Percentiles rank a stretch among this genome's conserved stretches.
Evolutionary conservation across 2,888 invertebrate genomes (phyloP).

Genomic region (Tuberolachnus salignus): DNA sequence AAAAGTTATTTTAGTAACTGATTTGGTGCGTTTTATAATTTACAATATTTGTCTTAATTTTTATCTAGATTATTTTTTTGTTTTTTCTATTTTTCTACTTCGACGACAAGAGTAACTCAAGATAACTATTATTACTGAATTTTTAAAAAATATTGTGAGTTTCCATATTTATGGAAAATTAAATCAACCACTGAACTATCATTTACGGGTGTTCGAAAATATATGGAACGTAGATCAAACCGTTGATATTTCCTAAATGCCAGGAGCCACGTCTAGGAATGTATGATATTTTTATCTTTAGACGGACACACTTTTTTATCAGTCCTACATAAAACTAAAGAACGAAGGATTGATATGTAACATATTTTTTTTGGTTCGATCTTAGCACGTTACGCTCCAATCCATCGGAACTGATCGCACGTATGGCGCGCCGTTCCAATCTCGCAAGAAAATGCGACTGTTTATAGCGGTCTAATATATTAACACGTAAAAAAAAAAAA

Average conservation of each 20-base stretch:
- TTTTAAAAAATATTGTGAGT: conserved; percentile 3
- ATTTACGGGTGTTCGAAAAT: background rate
- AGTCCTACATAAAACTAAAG: background rate
- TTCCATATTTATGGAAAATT: background rate
- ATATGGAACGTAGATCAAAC: background rate
- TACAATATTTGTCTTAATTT: background rate
- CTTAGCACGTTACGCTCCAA: no score
- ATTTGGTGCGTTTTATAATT: no score
- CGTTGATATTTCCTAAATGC: background rate
- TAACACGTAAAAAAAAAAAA: no score
- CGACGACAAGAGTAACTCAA: no score
- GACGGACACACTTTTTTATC: background rate
- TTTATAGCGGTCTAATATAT: no score
- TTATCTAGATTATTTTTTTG: background rate
- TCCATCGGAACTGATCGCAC: no score
- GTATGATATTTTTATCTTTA: background rate
- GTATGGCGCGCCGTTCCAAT: no score
- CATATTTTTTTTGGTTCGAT: conserved; percentile 5
- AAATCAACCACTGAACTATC: background rate
- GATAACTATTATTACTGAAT: background rate
- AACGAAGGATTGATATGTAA: background rate
- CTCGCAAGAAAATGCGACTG: no score
- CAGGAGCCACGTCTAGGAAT: background rate
- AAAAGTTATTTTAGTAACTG: no score
- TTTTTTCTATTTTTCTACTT: background rate